These are phyloP conservation scores for Catocala sponsa DNA, from an alignment of 2,888 invertebrate genomes.

Conservation along the genomic window DNA sequence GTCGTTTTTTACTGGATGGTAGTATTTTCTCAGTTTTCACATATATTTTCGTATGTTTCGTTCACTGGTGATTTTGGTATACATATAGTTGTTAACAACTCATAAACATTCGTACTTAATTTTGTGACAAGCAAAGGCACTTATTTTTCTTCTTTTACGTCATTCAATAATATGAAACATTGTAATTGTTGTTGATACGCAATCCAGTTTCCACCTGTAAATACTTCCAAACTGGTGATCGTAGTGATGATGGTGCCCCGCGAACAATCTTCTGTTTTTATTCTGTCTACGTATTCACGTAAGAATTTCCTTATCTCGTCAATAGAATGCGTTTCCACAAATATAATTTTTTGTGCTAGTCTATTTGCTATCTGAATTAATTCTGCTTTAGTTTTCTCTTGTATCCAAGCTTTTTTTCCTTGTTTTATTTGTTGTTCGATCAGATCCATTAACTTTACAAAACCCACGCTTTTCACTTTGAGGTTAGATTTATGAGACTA, in stretches of 20 bases:
- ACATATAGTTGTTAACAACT: background rate
- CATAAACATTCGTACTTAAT: background rate
- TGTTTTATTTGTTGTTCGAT: too few species aligned
- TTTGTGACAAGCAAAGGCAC: background rate
- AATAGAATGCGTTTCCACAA: too few species aligned
- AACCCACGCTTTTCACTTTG: too few species aligned
- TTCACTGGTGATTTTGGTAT: background rate
- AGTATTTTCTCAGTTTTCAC: constrained; percentile 15
- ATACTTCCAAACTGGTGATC: background rate
- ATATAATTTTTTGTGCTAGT: too few species aligned
- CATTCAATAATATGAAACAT: background rate
- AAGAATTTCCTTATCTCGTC: background rate
- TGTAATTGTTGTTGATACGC: background rate
- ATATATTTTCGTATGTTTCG: constrained; percentile 14
- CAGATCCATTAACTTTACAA: too few species aligned
- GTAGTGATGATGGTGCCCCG: background rate
- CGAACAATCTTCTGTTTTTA: background rate
- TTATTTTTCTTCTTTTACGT: background rate
- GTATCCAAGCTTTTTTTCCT: too few species aligned
- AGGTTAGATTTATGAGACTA: too few species aligned
- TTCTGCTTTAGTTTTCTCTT: too few species aligned
- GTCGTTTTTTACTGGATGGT: constrained; percentile 10
- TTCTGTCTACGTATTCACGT: background rate
- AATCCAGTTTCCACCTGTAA: background rate
- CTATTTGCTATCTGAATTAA: too few species aligned